A percentile compares a stretch with the other conserved stretches of the same genome.
Conservation (phyloP, 2,888 invertebrate species). For the Athalia circularis region DNA sequence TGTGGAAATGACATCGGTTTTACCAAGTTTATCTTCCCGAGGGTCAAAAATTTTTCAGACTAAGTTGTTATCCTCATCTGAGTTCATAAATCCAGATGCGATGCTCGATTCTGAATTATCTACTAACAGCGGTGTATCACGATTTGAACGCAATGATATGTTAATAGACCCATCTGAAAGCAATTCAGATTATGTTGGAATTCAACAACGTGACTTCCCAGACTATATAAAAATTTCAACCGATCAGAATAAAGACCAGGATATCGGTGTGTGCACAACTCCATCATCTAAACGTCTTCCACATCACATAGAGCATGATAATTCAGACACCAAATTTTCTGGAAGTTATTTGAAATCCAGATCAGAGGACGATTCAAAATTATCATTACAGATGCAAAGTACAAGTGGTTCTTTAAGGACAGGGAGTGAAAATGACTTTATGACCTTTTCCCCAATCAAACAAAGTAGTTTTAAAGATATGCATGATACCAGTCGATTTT, state of each 20-base stretch:
- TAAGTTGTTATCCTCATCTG: neutral
- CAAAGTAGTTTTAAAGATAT: constrained; percentile 35
- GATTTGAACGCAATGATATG: neutral
- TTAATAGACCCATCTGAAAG: neutral
- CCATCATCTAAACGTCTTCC: too few relatives aligned
- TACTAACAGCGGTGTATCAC: neutral
- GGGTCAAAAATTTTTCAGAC: neutral
- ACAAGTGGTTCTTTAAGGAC: neutral
- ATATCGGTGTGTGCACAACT: too few relatives aligned
- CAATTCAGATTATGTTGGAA: constrained; percentile 6
- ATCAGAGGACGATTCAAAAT: too few relatives aligned
- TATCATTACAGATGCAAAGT: too few relatives aligned
- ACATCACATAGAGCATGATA: too few relatives aligned
- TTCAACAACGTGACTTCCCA: neutral
- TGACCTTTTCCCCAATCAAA: constrained; percentile 5
- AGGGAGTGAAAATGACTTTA: constrained; percentile 1
- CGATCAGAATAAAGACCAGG: too few relatives aligned
- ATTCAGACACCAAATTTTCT: too few relatives aligned
- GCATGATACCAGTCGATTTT: neutral
- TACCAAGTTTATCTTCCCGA: neutral
- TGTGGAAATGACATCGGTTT: neutral
- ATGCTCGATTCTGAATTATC: constrained; percentile 12
- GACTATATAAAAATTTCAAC: constrained; percentile 7
- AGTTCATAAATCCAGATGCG: constrained; percentile 26
- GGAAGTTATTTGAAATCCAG: too few relatives aligned